Conservation (phyloP, 2,888 invertebrate species). For the Morpho achilles region DNA sequence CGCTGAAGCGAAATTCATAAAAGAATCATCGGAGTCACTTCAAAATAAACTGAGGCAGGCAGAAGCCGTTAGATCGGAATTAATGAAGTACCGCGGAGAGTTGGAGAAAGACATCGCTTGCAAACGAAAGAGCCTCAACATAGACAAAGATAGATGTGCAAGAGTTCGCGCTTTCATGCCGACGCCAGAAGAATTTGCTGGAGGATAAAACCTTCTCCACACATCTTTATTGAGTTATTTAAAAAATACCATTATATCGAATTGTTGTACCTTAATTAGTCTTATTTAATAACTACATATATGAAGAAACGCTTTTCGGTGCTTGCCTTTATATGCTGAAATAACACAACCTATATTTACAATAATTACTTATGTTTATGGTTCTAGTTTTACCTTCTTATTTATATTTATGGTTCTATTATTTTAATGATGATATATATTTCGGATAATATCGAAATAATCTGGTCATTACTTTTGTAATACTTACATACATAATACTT, state of each 20-base stretch:
- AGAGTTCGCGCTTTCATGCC: conserved; percentile 84
- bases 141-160: conserved; percentile 82
- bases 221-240: neutral
- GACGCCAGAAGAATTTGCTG: conserved; percentile 81
- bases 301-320: too few species aligned
- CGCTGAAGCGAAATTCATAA: conserved; percentile 83
- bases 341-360: too few species aligned
- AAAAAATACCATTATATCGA: neutral
- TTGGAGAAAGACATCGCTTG: conserved; percentile 85
- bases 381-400: neutral
- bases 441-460: too few species aligned
- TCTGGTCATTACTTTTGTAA: too few species aligned
- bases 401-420: neutral
- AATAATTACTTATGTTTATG: too few species aligned
- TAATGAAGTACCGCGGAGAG: conserved; percentile 81
- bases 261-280: too few species aligned
- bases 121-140: conserved; percentile 84
- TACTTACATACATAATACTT: too few species aligned
- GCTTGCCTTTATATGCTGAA: too few species aligned
- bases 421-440: too few species aligned
- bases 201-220: conserved; percentile 42
- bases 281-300: too few species aligned
- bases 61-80: conserved; percentile 68
- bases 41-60: conserved; percentile 81
- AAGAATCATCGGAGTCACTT: conserved; percentile 68